A percentile compares a stretch with the other conserved stretches of the same genome.
These are phyloP conservation scores for Pelusios castaneus DNA, from an alignment of 2,113 vertebrate genomes.

Conservation along the genomic window DNA sequence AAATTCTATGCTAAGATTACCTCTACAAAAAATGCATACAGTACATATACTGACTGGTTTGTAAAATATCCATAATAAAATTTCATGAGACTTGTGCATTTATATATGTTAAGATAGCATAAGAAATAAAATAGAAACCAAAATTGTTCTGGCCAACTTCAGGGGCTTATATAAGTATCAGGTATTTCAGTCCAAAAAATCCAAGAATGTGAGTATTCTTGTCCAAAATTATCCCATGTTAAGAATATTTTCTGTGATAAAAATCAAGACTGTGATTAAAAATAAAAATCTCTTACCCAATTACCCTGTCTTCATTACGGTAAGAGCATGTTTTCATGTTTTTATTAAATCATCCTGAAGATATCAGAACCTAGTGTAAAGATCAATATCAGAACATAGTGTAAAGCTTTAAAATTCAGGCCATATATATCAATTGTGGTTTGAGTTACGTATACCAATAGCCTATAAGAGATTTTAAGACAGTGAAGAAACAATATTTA, in stretches of 20 bases:
- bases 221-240: constrained; percentile 42
- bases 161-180: not conserved
- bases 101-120: constrained; percentile 57
- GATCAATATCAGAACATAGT: constrained; percentile 52
- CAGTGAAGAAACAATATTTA: constrained; percentile 45
- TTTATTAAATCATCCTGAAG: constrained; percentile 63
- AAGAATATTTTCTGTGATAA: constrained; percentile 48
- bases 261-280: constrained; percentile 37
- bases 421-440: constrained; percentile 13
- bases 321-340: constrained; percentile 27
- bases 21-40: not conserved
- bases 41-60: not conserved
- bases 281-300: constrained; percentile 26
- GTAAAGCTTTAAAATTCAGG: constrained; percentile 33
- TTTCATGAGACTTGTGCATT: not conserved
- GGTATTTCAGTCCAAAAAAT: constrained; percentile 28
- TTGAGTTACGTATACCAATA: constrained; percentile 28
- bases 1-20: constrained; percentile 34
- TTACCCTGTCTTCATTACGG: not conserved
- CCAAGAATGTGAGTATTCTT: constrained; percentile 42
- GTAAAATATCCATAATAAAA: constrained; percentile 35
- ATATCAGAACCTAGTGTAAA: constrained; percentile 53
- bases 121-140: constrained; percentile 46
- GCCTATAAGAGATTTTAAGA: constrained; percentile 23
- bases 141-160: constrained; percentile 49